These are phyloP conservation scores for Chymomyza costata DNA, from an alignment of 1,140 invertebrate species.

Conservation along the genomic window DNA sequence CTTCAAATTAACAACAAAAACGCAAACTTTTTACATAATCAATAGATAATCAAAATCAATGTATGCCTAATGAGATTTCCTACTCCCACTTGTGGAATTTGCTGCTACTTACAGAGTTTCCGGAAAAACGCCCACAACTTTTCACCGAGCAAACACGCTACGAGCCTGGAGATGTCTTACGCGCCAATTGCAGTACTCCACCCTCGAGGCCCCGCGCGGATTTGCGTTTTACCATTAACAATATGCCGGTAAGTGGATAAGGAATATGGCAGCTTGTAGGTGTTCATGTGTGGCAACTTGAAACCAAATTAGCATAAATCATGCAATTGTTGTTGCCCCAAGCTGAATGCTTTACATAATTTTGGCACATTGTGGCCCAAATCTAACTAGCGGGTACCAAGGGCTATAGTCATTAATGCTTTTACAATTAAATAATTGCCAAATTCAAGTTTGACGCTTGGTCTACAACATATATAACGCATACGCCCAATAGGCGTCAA, in stretches of 20 bases:
- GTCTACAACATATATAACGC: neutral
- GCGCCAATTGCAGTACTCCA: slow-evolving; percentile 85
- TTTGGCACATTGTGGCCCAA: neutral
- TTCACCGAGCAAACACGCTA: slow-evolving; percentile 83
- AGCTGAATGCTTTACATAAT: slow-evolving; percentile 25
- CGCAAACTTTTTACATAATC: too few species aligned
- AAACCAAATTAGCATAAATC: too few species aligned
- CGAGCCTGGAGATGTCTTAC: slow-evolving; percentile 83
- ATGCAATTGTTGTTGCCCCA: too few species aligned
- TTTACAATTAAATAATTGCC: neutral
- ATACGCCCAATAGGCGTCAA: too few species aligned
- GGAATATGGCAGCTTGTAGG: neutral
- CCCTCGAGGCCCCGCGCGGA: slow-evolving; percentile 82
- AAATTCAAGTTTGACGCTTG: neutral
- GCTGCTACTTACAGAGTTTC: slow-evolving; percentile 79
- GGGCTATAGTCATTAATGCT: neutral
- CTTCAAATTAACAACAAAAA: too few species aligned
- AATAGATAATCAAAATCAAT: too few species aligned
- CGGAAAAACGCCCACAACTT: slow-evolving; percentile 78
- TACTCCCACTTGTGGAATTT: too few species aligned
- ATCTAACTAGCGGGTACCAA: neutral
- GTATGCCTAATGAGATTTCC: too few species aligned
- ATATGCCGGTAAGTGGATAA: slow-evolving; percentile 81
- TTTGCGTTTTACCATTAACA: slow-evolving; percentile 85
- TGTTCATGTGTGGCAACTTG: too few species aligned